A percentile compares a stretch with the other conserved stretches of the same genome.
Conservation (phyloP, 2,113 vertebrate species). For the Meleagris gallopavo region DNA sequence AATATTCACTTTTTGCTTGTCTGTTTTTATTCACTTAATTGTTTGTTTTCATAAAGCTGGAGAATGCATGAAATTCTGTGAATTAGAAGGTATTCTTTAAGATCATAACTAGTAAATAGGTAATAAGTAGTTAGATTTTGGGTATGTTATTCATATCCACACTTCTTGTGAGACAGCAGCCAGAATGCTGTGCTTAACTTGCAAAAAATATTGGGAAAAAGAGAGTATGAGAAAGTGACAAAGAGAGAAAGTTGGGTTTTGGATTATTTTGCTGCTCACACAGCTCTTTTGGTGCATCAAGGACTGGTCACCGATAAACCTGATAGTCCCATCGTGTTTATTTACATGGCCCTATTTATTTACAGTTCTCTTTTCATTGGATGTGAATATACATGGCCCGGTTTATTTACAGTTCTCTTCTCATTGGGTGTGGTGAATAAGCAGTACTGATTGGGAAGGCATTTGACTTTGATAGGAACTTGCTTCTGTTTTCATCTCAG, state of each 20-base stretch:
- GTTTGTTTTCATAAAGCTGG: background rate
- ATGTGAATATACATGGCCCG: background rate
- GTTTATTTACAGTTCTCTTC: background rate
- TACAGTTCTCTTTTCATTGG: background rate
- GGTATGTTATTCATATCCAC: background rate
- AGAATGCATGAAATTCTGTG: background rate
- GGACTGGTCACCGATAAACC: background rate
- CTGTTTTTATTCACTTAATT: background rate
- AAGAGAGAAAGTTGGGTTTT: background rate
- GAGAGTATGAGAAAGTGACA: background rate
- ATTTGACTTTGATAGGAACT: background rate
- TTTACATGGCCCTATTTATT: background rate
- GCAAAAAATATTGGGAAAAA: background rate
- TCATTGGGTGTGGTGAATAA: background rate
- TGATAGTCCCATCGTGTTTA: background rate
- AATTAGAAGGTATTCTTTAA: background rate
- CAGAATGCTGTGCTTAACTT: background rate
- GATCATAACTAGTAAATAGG: background rate
- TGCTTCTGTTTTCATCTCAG: background rate
- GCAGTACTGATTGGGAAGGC: background rate
- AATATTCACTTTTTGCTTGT: background rate
- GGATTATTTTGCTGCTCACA: background rate
- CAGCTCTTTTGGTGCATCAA: background rate
- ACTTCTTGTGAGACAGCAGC: background rate
- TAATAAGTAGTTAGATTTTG: background rate